Percentiles rank a stretch among this genome's conserved stretches.
phyloP scores from a whole-genome alignment of 1,140 invertebrate genomes.

The Diachasmimorpha longicaudata region DNA sequence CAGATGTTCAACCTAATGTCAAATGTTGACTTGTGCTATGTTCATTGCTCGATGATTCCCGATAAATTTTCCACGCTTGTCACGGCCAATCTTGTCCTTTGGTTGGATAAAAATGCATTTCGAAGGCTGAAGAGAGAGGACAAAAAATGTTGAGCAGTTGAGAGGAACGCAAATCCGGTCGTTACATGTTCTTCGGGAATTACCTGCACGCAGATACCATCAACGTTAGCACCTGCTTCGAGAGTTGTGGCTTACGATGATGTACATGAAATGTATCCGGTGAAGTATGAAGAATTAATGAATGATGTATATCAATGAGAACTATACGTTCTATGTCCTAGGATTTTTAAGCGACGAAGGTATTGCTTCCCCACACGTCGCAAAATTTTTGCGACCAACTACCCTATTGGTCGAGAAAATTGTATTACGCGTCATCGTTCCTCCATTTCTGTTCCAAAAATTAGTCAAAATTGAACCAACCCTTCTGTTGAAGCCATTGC shows the following conservation, averaged over 20 bases:
- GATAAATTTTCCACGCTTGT: slow-evolving; percentile 24
- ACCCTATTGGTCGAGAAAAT: no score
- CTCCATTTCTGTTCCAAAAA: no score
- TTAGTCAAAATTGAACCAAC: no score
- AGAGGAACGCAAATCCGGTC: slow-evolving; percentile 32
- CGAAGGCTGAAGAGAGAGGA: background rate
- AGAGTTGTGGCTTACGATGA: slow-evolving; percentile 18
- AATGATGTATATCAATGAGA: background rate
- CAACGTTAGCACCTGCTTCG: slow-evolving; percentile 28
- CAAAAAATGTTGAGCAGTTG: slow-evolving; percentile 1
- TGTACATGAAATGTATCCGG: slow-evolving; percentile 11
- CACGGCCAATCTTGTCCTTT: background rate
- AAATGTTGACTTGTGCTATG: background rate
- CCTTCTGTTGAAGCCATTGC: no score
- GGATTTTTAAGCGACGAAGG: background rate
- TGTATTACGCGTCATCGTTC: no score
- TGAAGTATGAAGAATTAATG: slow-evolving; percentile 1
- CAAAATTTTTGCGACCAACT: no score
- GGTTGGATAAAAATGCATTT: background rate
- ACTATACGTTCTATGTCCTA: background rate
- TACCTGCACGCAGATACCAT: slow-evolving; percentile 34
- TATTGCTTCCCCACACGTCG: background rate
- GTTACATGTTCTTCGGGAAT: slow-evolving; percentile 32
- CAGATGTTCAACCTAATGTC: slow-evolving; percentile 1
- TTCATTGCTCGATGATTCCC: background rate